Evolutionary conservation across 2,113 vertebrate genomes (phyloP), one percentile per base, ranked within the genome.

Genomic region (Brachionichthys hirsutus): DNA sequence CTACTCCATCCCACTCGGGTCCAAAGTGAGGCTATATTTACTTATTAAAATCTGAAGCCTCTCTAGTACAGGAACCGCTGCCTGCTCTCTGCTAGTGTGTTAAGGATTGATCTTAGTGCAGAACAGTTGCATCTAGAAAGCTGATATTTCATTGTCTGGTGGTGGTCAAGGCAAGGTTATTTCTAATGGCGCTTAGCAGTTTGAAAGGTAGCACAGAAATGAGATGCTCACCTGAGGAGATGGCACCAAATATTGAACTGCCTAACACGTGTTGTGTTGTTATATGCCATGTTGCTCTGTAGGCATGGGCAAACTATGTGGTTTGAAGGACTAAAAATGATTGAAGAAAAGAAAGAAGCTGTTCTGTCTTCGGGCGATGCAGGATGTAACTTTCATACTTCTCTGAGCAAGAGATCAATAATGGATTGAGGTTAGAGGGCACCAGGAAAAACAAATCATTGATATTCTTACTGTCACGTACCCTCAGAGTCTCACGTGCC

Each of bases 1-100:
- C 59, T 46, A 6, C 55, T 65, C 40, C 65, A 58, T 62, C 80
- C 75, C 70, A 69, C 82, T 81, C 66, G 53, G 22, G 51, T 65
- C 70, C 77, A 68, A 24, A 55, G 30, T 54, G 56, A 57, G 50
- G 48, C 73, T 67, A 76, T 63, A 66, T 70, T 52, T 58, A 54
- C 47, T 60, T 78, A 12, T 74, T 30, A 30, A 30, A 30, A 30
- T 30, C 24, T 6, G 24, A 30, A 2, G 22, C 17, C 58, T 55
- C 49, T 52, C 51, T 66, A 41, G 30, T 38, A 16, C 54, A 71
- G 14, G 30, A 22, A 40, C 34, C 50, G 30, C 34, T 35, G 43
- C 17, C 18, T 42, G 19, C 24, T 20, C 30, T 43, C 8, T 36
- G 34, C 13, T 14, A 42, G 2, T 36, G 14, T 43, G 11, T 46